A percentile compares a stretch with the other conserved stretches of the same genome.
Conservation (phyloP, 2,888 invertebrate species). For the Microctonus brassicae region DNA sequence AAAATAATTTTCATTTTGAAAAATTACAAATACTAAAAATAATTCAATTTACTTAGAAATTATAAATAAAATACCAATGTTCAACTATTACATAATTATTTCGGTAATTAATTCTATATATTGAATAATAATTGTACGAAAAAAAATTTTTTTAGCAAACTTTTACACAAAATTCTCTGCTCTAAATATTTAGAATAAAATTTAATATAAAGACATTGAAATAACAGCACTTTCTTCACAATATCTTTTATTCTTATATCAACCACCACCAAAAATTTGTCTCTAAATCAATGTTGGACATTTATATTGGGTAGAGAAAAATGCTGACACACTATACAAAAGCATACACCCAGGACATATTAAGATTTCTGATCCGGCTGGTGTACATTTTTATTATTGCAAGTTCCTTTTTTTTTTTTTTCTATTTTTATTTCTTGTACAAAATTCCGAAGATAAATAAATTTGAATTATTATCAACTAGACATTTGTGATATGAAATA, state of each 20-base stretch:
- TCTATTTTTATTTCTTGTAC: neutral
- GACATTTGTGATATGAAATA: neutral
- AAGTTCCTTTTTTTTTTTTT: constrained; percentile 41
- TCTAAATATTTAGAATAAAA: neutral
- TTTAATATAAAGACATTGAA: neutral
- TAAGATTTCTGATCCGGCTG: constrained; percentile 65
- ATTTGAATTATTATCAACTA: neutral
- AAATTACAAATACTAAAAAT: too few relatives aligned
- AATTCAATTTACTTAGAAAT: too few relatives aligned
- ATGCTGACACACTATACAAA: constrained; percentile 61
- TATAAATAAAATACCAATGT: too few relatives aligned
- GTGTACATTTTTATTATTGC: constrained; percentile 62
- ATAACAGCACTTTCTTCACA: neutral
- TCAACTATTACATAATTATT: too few relatives aligned
- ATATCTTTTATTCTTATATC: neutral
- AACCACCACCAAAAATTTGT: neutral
- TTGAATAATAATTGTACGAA: too few relatives aligned
- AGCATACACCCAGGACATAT: constrained; percentile 60
- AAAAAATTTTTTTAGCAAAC: too few relatives aligned
- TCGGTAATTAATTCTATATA: too few relatives aligned
- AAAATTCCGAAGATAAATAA: too few relatives aligned
- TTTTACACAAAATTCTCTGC: too few relatives aligned
- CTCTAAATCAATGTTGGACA: constrained; percentile 66
- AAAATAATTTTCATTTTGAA: too few relatives aligned
- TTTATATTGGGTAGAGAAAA: constrained; percentile 65